These are phyloP conservation scores for Solea senegalensis DNA, from an alignment of 2,113 vertebrate species.

Conservation along the genomic window DNA sequence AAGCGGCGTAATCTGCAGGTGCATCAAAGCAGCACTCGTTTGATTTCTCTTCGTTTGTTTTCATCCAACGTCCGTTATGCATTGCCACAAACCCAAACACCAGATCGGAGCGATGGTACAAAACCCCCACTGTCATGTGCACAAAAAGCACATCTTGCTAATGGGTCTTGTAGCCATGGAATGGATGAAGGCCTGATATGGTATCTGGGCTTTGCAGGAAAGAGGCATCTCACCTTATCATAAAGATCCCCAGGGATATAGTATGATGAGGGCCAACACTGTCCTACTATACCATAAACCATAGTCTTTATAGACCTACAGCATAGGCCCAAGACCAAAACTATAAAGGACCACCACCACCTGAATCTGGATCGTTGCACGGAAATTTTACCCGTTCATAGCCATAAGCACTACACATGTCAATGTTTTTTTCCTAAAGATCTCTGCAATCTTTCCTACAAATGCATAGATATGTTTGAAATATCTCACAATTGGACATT, in stretches of 20 bases:
- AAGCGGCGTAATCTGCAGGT: conserved; percentile 52
- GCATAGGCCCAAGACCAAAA: neutral
- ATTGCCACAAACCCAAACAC: conserved; percentile 74
- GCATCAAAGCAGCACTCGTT: conserved; percentile 53
- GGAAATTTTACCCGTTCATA: too few species aligned
- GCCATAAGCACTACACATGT: too few species aligned
- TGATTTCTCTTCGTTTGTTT: conserved; percentile 48
- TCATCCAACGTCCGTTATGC: conserved; percentile 28
- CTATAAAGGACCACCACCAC: neutral
- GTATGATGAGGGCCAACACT: conserved; percentile 29
- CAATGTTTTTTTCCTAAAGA: too few species aligned
- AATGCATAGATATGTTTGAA: too few species aligned
- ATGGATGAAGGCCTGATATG: conserved; percentile 4
- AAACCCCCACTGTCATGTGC: conserved; percentile 43
- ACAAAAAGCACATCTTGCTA: conserved; percentile 49
- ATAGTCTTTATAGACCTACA: neutral
- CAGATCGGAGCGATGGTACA: conserved; percentile 47
- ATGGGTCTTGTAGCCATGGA: conserved; percentile 33
- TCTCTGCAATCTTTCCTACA: too few species aligned
- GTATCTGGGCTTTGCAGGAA: conserved; percentile 3
- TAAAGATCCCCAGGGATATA: conserved; percentile 13
- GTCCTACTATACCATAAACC: conserved; percentile 25
- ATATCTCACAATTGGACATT: too few species aligned
- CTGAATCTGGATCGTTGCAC: too few species aligned
- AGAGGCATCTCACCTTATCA: conserved; percentile 44